Conservation (phyloP, 2,797 vertebrate species). For the Halcyon smyrnensis region DNA sequence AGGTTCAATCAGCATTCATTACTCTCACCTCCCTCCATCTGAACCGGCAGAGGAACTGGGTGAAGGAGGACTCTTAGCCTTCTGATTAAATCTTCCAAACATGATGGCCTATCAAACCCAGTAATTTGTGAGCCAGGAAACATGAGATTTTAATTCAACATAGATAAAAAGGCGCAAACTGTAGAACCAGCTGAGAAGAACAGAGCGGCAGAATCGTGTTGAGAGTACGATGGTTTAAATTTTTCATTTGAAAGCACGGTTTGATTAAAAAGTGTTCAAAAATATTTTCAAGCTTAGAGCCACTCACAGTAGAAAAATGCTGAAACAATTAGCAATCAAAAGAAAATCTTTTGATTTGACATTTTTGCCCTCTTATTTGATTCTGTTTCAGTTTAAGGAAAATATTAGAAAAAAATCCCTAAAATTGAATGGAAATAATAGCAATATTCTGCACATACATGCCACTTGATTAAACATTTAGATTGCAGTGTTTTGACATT, state of each 20-base stretch:
- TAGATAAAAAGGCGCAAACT: background rate
- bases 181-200: background rate
- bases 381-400: conserved; percentile 29
- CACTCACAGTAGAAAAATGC: background rate
- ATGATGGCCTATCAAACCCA: conserved; percentile 54
- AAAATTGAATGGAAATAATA: background rate
- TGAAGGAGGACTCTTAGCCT: conserved; percentile 40
- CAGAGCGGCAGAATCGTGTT: background rate
- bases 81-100: conserved; percentile 71
- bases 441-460: background rate
- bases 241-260: background rate
- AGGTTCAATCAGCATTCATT: conserved; percentile 74
- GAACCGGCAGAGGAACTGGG: conserved; percentile 14
- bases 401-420: background rate
- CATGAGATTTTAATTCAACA: conserved; percentile 35
- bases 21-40: conserved; percentile 60
- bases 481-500: conserved; percentile 13
- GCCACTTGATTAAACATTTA: conserved; percentile 54
- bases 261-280: conserved; percentile 32
- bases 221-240: background rate
- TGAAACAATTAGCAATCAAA: conserved; percentile 57
- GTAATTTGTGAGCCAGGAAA: conserved; percentile 53
- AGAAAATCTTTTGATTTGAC: conserved; percentile 46
- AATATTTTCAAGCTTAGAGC: background rate
- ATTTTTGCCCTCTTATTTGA: conserved; percentile 16